phyloP scores from a whole-genome alignment of 2,888 invertebrate genomes.

The Epicampocera succincta region DNA sequence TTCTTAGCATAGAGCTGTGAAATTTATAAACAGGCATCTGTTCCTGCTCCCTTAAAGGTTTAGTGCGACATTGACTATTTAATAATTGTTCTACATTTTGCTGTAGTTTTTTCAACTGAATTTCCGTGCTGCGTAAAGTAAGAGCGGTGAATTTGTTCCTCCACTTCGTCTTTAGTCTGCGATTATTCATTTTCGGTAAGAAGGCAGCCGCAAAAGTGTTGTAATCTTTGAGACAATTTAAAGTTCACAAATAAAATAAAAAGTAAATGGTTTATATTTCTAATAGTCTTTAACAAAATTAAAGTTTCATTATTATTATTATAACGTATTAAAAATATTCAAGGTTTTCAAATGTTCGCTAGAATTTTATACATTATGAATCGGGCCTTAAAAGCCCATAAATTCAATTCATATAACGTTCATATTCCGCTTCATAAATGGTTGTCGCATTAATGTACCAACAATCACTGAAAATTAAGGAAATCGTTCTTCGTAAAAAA shows the following conservation, averaged over 20 bases:
- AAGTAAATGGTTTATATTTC: too few species aligned
- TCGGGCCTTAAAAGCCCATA: too few species aligned
- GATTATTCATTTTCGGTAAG: slow-evolving; percentile 69
- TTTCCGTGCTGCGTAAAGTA: slow-evolving; percentile 76
- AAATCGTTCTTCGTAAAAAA: too few species aligned
- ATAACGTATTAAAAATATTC: too few species aligned
- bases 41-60: slow-evolving; percentile 46
- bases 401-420: too few species aligned
- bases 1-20: slow-evolving; percentile 70
- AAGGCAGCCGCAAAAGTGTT: slow-evolving; percentile 72
- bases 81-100: slow-evolving; percentile 74
- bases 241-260: not conserved
- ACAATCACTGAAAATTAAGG: too few species aligned
- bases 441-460: too few species aligned
- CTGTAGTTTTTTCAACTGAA: slow-evolving; percentile 75
- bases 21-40: slow-evolving; percentile 56
- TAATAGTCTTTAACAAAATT: too few species aligned
- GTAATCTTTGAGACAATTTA: slow-evolving; percentile 74
- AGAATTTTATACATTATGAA: too few species aligned
- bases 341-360: too few species aligned
- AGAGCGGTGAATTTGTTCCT: slow-evolving; percentile 79
- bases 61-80: slow-evolving; percentile 71
- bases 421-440: too few species aligned
- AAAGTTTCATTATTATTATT: too few species aligned
- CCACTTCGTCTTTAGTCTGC: slow-evolving; percentile 77